Evolutionary conservation across 1,140 invertebrate genomes (phyloP), one percentile per base, ranked within the genome.

Genomic region (Adelges cooleyi): DNA sequence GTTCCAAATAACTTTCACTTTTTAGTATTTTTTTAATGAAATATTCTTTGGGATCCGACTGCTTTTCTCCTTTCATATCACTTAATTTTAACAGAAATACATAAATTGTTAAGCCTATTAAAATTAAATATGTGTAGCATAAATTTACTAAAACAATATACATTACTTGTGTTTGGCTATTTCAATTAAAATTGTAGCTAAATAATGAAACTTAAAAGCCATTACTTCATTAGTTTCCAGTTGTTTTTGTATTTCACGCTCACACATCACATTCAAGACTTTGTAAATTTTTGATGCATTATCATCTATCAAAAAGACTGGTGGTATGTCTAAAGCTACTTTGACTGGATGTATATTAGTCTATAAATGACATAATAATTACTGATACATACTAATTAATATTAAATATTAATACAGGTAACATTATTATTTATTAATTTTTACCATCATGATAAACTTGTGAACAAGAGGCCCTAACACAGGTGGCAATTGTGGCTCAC

Each of bases 221-320:
- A 93, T 84, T 6, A 96, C 82, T 79, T 98, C 95, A 76, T 98
- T 98, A 0, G 83, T 84, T 65, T 95, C 90, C 48, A 80, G 79
- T 5, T 85, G 81, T 70, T 82, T 78, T 65, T 89, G 87, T 84
- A 97, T 92, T 78, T 95, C 87, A 69, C 84, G 86, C 67, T 92
- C 88, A 71, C 86, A 85, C 78, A 98, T 82, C 42, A 86, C 72
- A 70, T 92, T 85, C 56, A 99, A 76, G 0, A 95, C 86, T 72
- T 86, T 89, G 66, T 84, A 81, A 10, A 94, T 82, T 75, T 87
- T 86, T 10, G 81, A 75, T 23, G 87, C 80, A 74, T 92, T 82
- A 17, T 67, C 33, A 62, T 90, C 84, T 53, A 86, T 71, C 10
- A 96, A 72, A 9, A 83, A 79, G n/a, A 82, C 78, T 70, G 80